Percentiles rank a stretch among this genome's conserved stretches.
Conservation (phyloP, 2,888 invertebrate species). For the Acanthococcus lagerstroemiae region DNA sequence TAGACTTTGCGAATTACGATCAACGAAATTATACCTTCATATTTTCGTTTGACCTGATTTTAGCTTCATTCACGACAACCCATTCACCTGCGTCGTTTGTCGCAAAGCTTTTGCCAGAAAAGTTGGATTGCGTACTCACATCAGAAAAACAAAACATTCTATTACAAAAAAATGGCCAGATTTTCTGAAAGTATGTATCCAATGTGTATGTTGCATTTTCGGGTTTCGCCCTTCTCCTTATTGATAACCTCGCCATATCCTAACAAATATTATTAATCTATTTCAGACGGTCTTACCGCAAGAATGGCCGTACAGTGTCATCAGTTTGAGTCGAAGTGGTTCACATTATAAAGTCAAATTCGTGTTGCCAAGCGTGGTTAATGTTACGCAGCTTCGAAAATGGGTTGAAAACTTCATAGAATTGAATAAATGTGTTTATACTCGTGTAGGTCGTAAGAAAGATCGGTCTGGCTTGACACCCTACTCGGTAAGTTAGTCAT, state of each 20-base stretch:
- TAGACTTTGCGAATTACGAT: no score
- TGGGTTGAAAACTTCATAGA: background rate
- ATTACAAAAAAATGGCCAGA: conserved; percentile 4
- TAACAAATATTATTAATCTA: no score
- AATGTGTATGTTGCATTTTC: background rate
- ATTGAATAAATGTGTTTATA: background rate
- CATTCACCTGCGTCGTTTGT: background rate
- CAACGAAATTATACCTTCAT: no score
- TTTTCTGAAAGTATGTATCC: background rate
- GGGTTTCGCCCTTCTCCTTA: background rate
- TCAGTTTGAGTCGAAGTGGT: background rate
- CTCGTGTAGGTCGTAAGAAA: background rate
- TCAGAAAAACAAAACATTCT: background rate
- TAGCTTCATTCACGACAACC: background rate
- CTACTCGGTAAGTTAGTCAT: background rate
- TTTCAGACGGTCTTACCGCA: background rate
- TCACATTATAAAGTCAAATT: background rate
- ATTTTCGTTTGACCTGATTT: no score
- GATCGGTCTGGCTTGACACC: background rate
- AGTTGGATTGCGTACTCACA: background rate
- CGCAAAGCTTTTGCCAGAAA: background rate
- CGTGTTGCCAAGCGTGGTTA: background rate
- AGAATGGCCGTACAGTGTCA: background rate
- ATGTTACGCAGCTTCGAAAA: background rate
- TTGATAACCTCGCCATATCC: background rate